Percentiles rank a stretch among this genome's conserved stretches.
These are phyloP conservation scores for Patiria miniata DNA, from an alignment of 35 echinoderm and acorn worm genomes.

Conservation along the genomic window DNA sequence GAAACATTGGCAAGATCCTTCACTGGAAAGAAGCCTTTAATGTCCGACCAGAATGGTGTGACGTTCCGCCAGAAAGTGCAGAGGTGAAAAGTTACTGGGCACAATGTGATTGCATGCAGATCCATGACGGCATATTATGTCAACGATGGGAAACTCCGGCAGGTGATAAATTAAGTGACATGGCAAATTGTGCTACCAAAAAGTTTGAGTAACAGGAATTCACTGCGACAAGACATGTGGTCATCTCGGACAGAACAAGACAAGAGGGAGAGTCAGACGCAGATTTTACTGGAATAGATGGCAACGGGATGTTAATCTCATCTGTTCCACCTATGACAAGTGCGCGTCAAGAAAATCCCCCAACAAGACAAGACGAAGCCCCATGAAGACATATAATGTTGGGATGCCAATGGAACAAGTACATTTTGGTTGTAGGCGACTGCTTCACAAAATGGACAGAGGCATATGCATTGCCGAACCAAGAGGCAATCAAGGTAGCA, in stretches of 20 bases:
- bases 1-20: neutral
- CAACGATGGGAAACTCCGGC: conserved; percentile 24
- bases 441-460: conserved; percentile 67
- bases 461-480: conserved; percentile 42
- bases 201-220: neutral
- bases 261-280: neutral
- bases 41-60: neutral
- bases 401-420: conserved; percentile 54
- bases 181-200: conserved; percentile 49
- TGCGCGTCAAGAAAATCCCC: conserved; percentile 43
- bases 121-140: conserved; percentile 38
- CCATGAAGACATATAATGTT: conserved; percentile 24
- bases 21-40: conserved; percentile 23
- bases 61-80: conserved; percentile 29
- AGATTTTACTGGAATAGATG: conserved; percentile 38
- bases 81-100: conserved; percentile 43
- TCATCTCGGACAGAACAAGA: conserved; percentile 37
- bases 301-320: neutral
- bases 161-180: conserved; percentile 20
- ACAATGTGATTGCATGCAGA: conserved; percentile 33
- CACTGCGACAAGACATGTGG: conserved; percentile 33
- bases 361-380: neutral
- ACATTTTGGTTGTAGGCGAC: conserved; percentile 59
- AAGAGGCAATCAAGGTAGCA: conserved; percentile 53
- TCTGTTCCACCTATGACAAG: conserved; percentile 12